Evolutionary conservation across 1,140 invertebrate species (phyloP).

Genomic region (Myzus persicae): DNA sequence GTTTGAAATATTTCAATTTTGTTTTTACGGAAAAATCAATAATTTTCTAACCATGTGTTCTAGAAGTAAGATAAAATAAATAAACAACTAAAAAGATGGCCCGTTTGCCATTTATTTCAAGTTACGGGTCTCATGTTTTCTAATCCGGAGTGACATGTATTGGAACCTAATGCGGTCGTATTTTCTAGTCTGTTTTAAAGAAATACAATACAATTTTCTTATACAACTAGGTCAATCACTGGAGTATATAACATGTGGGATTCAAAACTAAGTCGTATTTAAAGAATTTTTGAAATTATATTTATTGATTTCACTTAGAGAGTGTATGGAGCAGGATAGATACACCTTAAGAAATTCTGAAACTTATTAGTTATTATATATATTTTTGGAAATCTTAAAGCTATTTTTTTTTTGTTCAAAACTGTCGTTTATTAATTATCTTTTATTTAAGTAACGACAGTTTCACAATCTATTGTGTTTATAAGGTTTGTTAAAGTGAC

Average conservation of each 20-base stretch:
- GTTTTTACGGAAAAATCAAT: not conserved
- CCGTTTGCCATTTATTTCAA: not conserved
- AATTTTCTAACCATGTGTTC: not conserved
- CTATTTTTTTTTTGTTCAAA: not conserved
- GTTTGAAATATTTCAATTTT: not conserved
- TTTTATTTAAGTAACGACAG: not conserved
- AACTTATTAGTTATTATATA: not conserved
- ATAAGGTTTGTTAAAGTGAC: not conserved
- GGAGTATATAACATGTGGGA: not conserved
- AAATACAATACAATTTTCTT: not conserved
- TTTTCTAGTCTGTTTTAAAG: not conserved
- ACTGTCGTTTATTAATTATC: not conserved
- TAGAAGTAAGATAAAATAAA: not conserved
- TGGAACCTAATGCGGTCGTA: not conserved
- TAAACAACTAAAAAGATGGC: not conserved
- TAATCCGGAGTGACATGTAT: not conserved
- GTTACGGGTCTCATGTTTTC: not conserved
- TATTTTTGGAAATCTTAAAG: not conserved
- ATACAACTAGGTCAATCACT: conserved; percentile 5
- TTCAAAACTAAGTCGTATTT: not conserved
- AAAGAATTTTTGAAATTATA: not conserved
- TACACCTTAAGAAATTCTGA: not conserved
- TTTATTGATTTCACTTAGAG: not conserved
- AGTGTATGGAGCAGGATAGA: not conserved
- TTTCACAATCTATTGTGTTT: not conserved